Evolutionary conservation across 2,888 invertebrate species (phyloP).

Genomic region (Thymelicus sylvestris): DNA sequence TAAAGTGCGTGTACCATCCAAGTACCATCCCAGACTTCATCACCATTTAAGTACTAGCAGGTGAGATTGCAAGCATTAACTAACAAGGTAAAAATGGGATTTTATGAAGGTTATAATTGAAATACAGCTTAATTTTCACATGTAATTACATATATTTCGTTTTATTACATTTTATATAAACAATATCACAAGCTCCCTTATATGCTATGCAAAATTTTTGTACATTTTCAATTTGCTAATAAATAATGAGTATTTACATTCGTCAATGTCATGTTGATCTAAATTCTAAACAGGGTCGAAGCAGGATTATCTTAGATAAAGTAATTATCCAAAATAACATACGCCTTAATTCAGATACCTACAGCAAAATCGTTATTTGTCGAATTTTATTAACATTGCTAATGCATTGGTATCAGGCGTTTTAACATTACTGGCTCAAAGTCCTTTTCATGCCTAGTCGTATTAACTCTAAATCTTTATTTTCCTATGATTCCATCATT

Average conservation of each 20-base stretch:
- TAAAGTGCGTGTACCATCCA: too few species aligned
- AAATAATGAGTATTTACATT: slow-evolving; percentile 55
- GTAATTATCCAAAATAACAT: too few species aligned
- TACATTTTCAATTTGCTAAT: slow-evolving; percentile 58
- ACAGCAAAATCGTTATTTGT: not conserved
- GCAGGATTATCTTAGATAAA: too few species aligned
- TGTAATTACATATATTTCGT: slow-evolving; percentile 26
- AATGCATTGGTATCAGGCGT: slow-evolving; percentile 7
- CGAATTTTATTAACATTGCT: not conserved
- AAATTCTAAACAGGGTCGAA: not conserved
- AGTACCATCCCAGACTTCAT: too few species aligned
- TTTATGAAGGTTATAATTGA: not conserved
- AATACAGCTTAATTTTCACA: slow-evolving; percentile 29
- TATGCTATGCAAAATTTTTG: slow-evolving; percentile 52
- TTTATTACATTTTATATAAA: slow-evolving; percentile 23
- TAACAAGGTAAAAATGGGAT: too few species aligned
- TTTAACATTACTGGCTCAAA: slow-evolving; percentile 20
- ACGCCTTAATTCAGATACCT: too few species aligned
- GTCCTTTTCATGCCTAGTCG: slow-evolving; percentile 31
- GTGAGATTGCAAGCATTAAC: too few species aligned
- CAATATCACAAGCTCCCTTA: slow-evolving; percentile 46
- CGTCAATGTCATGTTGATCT: not conserved
- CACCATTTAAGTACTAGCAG: too few species aligned
- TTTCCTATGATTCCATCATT: not conserved
- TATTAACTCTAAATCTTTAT: not conserved